phyloP scores from a whole-genome alignment of 2,888 invertebrate genomes.

The Synergus laeviventris region DNA sequence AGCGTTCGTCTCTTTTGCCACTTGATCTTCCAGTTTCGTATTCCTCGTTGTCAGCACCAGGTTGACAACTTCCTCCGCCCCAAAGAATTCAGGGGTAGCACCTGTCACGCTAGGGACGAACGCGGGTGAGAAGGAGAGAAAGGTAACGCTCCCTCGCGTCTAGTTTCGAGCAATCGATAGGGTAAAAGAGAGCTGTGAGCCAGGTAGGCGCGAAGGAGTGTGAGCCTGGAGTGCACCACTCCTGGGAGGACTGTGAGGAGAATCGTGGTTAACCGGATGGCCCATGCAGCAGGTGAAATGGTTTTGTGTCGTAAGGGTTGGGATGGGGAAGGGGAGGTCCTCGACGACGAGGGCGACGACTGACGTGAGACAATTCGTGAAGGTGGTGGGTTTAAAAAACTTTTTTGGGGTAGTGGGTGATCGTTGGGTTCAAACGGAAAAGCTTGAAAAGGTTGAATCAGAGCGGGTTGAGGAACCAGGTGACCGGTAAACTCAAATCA shows the following conservation, averaged over 20 bases:
- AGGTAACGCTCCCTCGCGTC: slow-evolving; percentile 69
- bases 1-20: slow-evolving; percentile 6
- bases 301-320: slow-evolving; percentile 8
- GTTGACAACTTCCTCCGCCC: slow-evolving; percentile 36
- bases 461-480: slow-evolving; percentile 22
- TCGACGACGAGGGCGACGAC: slow-evolving; percentile 28
- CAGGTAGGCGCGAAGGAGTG: slow-evolving; percentile 44
- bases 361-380: slow-evolving; percentile 17
- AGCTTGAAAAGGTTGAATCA: not conserved
- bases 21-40: not conserved
- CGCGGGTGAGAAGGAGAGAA: slow-evolving; percentile 61
- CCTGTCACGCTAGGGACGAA: slow-evolving; percentile 57
- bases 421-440: slow-evolving; percentile 6
- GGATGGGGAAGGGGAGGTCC: slow-evolving; percentile 18
- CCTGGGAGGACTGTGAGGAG: not conserved
- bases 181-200: slow-evolving; percentile 36
- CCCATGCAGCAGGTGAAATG: slow-evolving; percentile 38
- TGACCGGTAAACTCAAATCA: slow-evolving; percentile 32
- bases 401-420: not conserved
- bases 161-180: slow-evolving; percentile 73
- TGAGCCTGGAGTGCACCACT: slow-evolving; percentile 32
- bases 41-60: slow-evolving; percentile 7
- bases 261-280: slow-evolving; percentile 11
- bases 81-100: slow-evolving; percentile 52
- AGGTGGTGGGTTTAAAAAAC: not conserved